phyloP scores from a whole-genome alignment of 2,113 vertebrate genomes.

The Amblyopsis rosae region DNA sequence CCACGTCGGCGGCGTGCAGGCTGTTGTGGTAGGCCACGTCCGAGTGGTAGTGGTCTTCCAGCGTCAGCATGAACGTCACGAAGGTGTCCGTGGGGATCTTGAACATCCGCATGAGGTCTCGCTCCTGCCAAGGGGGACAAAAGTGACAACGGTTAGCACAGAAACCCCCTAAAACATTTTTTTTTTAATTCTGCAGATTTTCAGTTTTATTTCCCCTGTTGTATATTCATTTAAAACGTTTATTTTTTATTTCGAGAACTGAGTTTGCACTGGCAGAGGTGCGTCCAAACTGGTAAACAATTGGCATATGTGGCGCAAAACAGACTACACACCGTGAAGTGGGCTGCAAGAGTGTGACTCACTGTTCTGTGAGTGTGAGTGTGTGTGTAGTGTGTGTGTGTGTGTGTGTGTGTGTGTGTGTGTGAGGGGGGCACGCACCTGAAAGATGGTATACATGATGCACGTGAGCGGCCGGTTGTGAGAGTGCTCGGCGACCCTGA shows the following conservation, averaged over 20 bases:
- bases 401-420: background rate
- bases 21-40: slow-evolving; percentile 98
- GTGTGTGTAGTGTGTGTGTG: background rate
- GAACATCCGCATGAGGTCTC: slow-evolving; percentile 95
- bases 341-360: background rate
- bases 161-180: too few species aligned
- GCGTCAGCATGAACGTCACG: slow-evolving; percentile 96
- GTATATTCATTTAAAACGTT: too few species aligned
- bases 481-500: slow-evolving; percentile 90
- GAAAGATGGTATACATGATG: slow-evolving; percentile 96
- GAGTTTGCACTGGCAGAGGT: slow-evolving; percentile 20
- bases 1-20: slow-evolving; percentile 95
- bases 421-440: slow-evolving; percentile 77
- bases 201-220: too few species aligned
- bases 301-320: background rate
- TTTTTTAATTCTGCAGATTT: too few species aligned
- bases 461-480: slow-evolving; percentile 93
- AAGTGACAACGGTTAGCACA: background rate
- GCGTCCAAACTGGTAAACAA: slow-evolving; percentile 10
- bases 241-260: background rate
- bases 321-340: background rate
- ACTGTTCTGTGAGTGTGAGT: background rate
- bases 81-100: slow-evolving; percentile 95
- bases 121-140: slow-evolving; percentile 77
- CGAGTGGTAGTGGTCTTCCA: slow-evolving; percentile 95